A percentile compares a stretch with the other conserved stretches of the same genome.
phyloP scores from a whole-genome alignment of 2,888 invertebrate genomes.

The Spilarctia lutea region DNA sequence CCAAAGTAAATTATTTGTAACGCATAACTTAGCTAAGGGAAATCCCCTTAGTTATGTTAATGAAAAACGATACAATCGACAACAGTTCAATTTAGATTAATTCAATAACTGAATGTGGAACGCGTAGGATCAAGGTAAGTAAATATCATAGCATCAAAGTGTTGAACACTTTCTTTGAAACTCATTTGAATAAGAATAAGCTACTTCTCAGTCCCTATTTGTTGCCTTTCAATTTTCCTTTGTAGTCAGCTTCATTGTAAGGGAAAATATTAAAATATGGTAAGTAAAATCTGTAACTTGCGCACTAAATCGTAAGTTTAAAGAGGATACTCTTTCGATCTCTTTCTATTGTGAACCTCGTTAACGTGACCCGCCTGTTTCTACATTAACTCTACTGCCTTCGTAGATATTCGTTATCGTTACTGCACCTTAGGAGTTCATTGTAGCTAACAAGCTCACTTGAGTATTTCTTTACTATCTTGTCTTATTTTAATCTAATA shows the following conservation, averaged over 20 bases:
- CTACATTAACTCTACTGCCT: conserved; percentile 26
- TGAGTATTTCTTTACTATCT: conserved; percentile 32
- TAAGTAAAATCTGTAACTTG: conserved; percentile 72
- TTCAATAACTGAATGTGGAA: conserved; percentile 35
- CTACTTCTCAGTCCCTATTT: conserved; percentile 70
- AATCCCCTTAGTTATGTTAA: conserved; percentile 10
- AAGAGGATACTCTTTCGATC: conserved; percentile 43
- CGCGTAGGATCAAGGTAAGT: conserved; percentile 50
- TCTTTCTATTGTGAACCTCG: conserved; percentile 43
- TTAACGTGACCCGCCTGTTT: conserved; percentile 35
- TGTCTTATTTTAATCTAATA: conserved; percentile 45
- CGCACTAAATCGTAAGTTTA: conserved; percentile 60
- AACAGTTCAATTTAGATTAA: conserved; percentile 15
- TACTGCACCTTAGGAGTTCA: conserved; percentile 37
- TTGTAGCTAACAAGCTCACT: conserved; percentile 41
- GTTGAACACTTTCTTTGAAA: conserved; percentile 73
- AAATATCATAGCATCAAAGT: conserved; percentile 74
- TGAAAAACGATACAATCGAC: conserved; percentile 1
- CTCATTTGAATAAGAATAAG: conserved; percentile 83
- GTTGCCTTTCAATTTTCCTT: conserved; percentile 79
- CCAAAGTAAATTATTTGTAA: not conserved
- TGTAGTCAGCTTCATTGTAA: conserved; percentile 68
- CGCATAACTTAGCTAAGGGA: too few relatives aligned
- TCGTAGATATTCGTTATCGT: conserved; percentile 3
- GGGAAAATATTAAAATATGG: conserved; percentile 80